A percentile compares a stretch with the other conserved stretches of the same genome.
Evolutionary conservation across 2,113 vertebrate species (phyloP).

Genomic region (Phodopus roborovskii): DNA sequence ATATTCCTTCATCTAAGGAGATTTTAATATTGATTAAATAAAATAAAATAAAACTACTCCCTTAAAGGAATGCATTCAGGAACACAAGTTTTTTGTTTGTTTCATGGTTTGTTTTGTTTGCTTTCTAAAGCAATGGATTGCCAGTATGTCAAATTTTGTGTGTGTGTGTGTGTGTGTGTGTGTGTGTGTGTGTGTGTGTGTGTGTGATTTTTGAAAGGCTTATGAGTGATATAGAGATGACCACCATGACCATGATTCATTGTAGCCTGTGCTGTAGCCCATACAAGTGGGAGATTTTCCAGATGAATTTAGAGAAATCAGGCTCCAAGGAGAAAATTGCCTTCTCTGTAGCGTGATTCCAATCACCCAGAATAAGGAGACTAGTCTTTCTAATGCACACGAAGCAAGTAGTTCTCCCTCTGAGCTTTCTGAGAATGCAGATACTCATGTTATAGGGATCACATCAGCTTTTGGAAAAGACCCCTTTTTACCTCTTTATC

Average conservation of each 20-base stretch:
- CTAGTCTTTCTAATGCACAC: not conserved
- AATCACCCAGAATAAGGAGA: not conserved
- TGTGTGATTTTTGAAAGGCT: not conserved
- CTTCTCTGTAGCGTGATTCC: not conserved
- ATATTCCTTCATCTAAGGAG: not conserved
- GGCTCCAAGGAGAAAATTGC: not conserved
- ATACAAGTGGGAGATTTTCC: not conserved
- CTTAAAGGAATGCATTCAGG: not conserved
- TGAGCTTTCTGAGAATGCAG: not conserved
- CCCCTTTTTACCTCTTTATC: not conserved
- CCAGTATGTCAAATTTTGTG: not conserved
- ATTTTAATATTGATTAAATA: slow-evolving; percentile 31
- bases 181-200: not conserved
- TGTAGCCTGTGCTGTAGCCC: not conserved
- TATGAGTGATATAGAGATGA: not conserved
- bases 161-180: not conserved
- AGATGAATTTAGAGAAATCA: slow-evolving; percentile 19
- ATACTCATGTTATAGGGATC: not conserved
- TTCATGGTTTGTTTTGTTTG: not conserved
- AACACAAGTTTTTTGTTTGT: not conserved
- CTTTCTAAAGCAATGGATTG: not conserved
- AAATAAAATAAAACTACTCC: not conserved
- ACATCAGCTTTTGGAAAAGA: not conserved
- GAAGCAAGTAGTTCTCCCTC: not conserved
- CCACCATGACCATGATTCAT: not conserved